phyloP scores from a whole-genome alignment of 2,888 invertebrate species.

The Malthinus flaveolus region DNA sequence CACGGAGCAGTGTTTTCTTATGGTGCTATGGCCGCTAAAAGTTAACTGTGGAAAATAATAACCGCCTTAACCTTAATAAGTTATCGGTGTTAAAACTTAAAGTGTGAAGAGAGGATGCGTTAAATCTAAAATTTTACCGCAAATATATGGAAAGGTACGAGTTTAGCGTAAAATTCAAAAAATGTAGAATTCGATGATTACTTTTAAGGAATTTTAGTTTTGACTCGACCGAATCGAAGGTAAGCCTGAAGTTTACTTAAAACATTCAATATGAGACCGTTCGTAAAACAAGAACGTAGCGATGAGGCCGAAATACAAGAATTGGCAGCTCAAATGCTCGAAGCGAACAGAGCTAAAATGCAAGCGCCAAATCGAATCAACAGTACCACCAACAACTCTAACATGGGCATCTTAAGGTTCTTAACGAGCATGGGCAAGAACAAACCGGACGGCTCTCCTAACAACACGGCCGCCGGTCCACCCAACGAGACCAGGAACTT shows the following conservation, averaged over 20 bases:
- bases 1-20: slow-evolving; percentile 50
- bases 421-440: slow-evolving; percentile 35
- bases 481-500: slow-evolving; percentile 34
- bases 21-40: slow-evolving; percentile 55
- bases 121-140: too few relatives aligned
- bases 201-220: neutral
- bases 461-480: slow-evolving; percentile 39
- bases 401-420: slow-evolving; percentile 34
- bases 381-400: neutral
- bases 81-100: slow-evolving; percentile 38
- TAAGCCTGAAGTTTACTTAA: too few relatives aligned
- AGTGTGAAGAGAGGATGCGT: slow-evolving; percentile 19
- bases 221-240: neutral
- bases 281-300: slow-evolving; percentile 72
- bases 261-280: slow-evolving; percentile 11
- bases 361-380: slow-evolving; percentile 48
- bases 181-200: too few relatives aligned
- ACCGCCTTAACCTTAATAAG: slow-evolving; percentile 53
- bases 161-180: neutral
- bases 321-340: slow-evolving; percentile 84
- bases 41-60: slow-evolving; percentile 48
- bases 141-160: neutral
- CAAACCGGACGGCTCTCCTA: slow-evolving; percentile 27
- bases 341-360: slow-evolving; percentile 73
- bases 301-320: slow-evolving; percentile 88